phyloP scores from a whole-genome alignment of 2,797 vertebrate genomes.

The Chaetophractus vellerosus region DNA sequence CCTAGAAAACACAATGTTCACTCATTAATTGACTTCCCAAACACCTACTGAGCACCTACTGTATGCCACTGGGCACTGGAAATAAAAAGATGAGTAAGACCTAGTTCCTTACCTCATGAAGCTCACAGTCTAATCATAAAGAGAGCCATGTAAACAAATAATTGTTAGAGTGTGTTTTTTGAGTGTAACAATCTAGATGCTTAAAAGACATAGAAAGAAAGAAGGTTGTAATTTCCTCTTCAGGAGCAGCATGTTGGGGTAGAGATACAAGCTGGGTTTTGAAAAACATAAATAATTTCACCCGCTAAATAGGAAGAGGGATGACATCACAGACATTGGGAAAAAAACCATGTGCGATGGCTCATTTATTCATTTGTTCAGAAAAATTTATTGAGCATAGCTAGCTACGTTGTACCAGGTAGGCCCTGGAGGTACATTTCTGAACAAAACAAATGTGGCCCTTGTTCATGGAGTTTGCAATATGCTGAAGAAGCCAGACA shows the following conservation, averaged over 20 bases:
- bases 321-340: neutral
- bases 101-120: neutral
- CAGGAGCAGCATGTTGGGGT: neutral
- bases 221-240: neutral
- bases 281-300: constrained; percentile 28
- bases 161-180: neutral
- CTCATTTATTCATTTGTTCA: neutral
- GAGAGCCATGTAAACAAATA: neutral
- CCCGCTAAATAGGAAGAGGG: neutral
- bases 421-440: neutral
- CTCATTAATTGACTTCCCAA: constrained; percentile 25
- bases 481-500: neutral
- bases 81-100: constrained; percentile 54
- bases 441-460: constrained; percentile 19
- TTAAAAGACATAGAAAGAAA: constrained; percentile 2
- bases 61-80: neutral
- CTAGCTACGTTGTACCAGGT: neutral
- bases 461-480: neutral
- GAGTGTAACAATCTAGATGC: neutral
- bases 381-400: constrained; percentile 38
- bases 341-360: neutral
- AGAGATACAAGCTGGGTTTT: neutral
- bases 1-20: constrained; percentile 25
- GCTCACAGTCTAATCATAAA: neutral
- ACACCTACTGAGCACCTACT: neutral